Evolutionary conservation across 1,140 invertebrate species (phyloP).

Genomic region (Rhysida immarginata): DNA sequence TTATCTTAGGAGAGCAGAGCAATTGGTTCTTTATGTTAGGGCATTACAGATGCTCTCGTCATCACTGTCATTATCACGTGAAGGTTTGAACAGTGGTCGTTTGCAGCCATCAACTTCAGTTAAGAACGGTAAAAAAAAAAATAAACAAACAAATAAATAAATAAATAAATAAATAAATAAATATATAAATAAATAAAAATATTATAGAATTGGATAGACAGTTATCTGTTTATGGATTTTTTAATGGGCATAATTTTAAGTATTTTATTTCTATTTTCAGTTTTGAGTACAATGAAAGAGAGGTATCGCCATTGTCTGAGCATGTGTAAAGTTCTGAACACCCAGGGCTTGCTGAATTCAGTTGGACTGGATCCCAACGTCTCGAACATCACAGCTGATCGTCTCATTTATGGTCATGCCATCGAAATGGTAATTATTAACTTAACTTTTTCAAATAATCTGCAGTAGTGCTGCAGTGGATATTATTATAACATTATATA

Average conservation of each 20-base stretch:
- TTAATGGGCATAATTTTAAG: constrained; percentile 5
- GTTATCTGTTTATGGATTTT: not conserved
- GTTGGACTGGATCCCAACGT: constrained; percentile 45
- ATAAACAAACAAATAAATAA: too few relatives aligned
- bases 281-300: constrained; percentile 69
- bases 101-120: constrained; percentile 81
- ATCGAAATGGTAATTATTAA: constrained; percentile 92
- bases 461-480: too few relatives aligned
- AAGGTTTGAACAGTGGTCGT: constrained; percentile 63
- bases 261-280: constrained; percentile 36
- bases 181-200: too few relatives aligned
- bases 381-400: constrained; percentile 63
- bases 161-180: too few relatives aligned
- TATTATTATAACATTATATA: too few relatives aligned
- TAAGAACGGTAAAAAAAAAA: constrained; percentile 54
- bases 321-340: constrained; percentile 76
- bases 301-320: constrained; percentile 73
- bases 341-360: constrained; percentile 47
- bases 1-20: constrained; percentile 45
- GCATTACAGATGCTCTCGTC: constrained; percentile 84
- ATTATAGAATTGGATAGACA: too few relatives aligned
- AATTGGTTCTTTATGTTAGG: constrained; percentile 75
- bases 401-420: constrained; percentile 87
- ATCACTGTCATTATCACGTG: constrained; percentile 73
- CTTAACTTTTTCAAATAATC: too few relatives aligned